These are phyloP conservation scores for Oedothorax gibbosus DNA, from an alignment of 1,140 invertebrate genomes.

Conservation along the genomic window DNA sequence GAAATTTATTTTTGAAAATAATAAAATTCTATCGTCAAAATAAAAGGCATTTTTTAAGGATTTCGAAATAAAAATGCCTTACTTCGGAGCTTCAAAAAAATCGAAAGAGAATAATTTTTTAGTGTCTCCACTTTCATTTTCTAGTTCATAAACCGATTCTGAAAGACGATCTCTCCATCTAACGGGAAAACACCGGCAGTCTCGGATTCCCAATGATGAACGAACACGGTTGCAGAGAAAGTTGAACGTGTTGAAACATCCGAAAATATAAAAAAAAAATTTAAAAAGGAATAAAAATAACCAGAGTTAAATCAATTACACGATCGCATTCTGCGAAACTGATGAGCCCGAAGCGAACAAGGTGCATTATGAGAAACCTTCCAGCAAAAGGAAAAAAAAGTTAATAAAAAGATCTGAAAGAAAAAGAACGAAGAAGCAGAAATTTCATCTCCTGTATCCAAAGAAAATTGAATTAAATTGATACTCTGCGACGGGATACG, in stretches of 20 bases:
- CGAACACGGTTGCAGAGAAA: not conserved
- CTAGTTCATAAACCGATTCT: too few species aligned
- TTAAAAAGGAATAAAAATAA: not conserved
- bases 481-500: constrained; percentile 25
- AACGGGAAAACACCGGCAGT: not conserved
- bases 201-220: not conserved
- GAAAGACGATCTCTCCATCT: too few species aligned
- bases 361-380: not conserved
- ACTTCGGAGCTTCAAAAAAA: too few species aligned
- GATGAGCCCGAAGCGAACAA: not conserved
- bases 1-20: too few species aligned
- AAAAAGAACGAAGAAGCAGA: not conserved
- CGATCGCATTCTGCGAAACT: not conserved
- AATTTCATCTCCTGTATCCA: not conserved
- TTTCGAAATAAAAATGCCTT: too few species aligned
- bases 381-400: not conserved
- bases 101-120: too few species aligned
- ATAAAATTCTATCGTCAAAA: too few species aligned
- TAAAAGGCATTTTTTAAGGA: too few species aligned
- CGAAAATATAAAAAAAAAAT: too few species aligned
- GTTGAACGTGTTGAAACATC: not conserved
- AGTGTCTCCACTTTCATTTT: too few species aligned
- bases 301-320: constrained; percentile 11
- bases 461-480: constrained; percentile 43
- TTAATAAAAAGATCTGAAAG: not conserved